Evolutionary conservation across 2,888 invertebrate species (phyloP), one percentile per base, ranked within the genome.

Genomic region (Fragum fragum): DNA sequence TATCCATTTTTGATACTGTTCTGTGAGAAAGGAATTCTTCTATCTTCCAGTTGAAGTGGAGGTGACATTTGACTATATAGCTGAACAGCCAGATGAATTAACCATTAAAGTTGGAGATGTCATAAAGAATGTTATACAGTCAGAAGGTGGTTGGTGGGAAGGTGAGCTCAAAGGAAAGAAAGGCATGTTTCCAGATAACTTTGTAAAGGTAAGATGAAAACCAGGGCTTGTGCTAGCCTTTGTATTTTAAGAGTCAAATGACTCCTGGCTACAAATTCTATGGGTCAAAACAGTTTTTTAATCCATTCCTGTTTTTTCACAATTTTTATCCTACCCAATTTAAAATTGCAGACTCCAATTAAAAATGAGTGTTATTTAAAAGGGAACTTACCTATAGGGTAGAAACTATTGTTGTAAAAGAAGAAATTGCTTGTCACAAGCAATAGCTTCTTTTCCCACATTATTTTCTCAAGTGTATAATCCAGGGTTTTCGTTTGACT

Each of bases 141-240:
- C 97, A 91, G 96, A 96, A 36, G 97, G 97, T 76, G 98, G 98
- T 81, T 98, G 98, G 98, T 98, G 97, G 97, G 96, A 97, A 94
- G 98, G 98, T n/a, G 97, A 97, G 80, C 95, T 98, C 74, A 95
- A 96, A 89, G 97, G 97, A 79, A 96, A 96, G 91, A 96, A 96
- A 83, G 98, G 98, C 91, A 96, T 98, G 96, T 98, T 98, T 95
- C 98, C 98, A 2, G 98, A 98, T 94, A 98, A 98, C 95, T 98
- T 98, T 95, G 98, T 98, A 42, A 94, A 94, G 91, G 93, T 94
- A 81, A 76, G 57, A 9, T 36, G 32, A n/a, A n/a, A n/a, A n/a
- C n/a, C n/a, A n/a, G n/a, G n/a, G n/a, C n/a, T n/a, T n/a, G n/a
- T n/a, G n/a, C n/a, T n/a, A n/a, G n/a, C n/a, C n/a, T n/a, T n/a